Evolutionary conservation across 1,140 invertebrate genomes (phyloP).

Genomic region (Cyphomyrmex costatus): DNA sequence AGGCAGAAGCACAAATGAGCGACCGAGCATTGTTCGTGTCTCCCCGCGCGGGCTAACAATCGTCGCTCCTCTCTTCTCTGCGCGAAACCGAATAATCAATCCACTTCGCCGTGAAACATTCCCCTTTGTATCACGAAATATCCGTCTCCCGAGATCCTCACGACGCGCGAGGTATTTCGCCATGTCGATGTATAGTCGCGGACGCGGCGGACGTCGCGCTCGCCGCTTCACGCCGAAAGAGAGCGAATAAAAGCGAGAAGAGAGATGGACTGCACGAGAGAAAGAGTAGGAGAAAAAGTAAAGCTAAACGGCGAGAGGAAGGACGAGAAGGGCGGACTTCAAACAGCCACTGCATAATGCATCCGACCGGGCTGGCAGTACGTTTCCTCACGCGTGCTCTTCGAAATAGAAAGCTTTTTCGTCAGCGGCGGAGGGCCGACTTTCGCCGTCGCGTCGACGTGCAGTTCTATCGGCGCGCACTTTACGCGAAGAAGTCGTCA

Average conservation of each 20-base stretch:
- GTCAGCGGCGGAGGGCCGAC: constrained; percentile 69
- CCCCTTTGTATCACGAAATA: constrained; percentile 77
- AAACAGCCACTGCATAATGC: constrained; percentile 80
- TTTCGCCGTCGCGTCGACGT: constrained; percentile 65
- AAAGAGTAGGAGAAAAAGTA: not conserved
- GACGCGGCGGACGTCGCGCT: constrained; percentile 13
- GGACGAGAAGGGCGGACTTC: constrained; percentile 76
- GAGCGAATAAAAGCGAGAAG: constrained; percentile 51
- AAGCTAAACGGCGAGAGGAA: constrained; percentile 14
- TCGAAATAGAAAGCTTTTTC: constrained; percentile 76
- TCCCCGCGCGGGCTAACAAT: constrained; percentile 40
- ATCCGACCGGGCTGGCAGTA: constrained; percentile 63
- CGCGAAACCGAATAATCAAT: constrained; percentile 74
- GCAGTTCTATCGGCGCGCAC: constrained; percentile 45
- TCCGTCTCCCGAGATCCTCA: constrained; percentile 71
- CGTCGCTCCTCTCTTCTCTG: constrained; percentile 48
- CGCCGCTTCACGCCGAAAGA: constrained; percentile 65
- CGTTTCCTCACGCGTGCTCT: constrained; percentile 67
- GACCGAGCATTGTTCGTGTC: constrained; percentile 46
- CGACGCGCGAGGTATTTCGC: constrained; percentile 68
- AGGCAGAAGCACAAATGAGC: constrained; percentile 57
- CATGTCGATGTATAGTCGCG: constrained; percentile 65
- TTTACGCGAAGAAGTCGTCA: constrained; percentile 66
- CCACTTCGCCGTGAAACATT: constrained; percentile 76
- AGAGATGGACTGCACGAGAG: not conserved